phyloP scores from a whole-genome alignment of 1,140 invertebrate species.

The Calliopsis andreniformis region DNA sequence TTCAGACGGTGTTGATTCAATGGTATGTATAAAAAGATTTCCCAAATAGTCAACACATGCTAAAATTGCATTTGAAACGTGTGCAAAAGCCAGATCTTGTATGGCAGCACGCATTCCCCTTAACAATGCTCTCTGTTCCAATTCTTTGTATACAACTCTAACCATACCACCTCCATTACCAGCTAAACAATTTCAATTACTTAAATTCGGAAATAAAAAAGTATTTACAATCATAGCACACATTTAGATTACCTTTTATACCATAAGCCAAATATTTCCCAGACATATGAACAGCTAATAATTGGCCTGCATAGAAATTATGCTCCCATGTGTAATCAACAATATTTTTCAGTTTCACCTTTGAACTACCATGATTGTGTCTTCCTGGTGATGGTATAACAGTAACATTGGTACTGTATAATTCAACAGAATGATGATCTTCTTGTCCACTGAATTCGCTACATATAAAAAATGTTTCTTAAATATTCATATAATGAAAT shows the following conservation, averaged over 20 bases:
- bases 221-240: background rate
- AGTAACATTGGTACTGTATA: slow-evolving; percentile 87
- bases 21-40: slow-evolving; percentile 90
- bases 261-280: slow-evolving; percentile 94
- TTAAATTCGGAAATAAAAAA: background rate
- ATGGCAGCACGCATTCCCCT: slow-evolving; percentile 93
- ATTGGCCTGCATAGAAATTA: slow-evolving; percentile 90
- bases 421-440: slow-evolving; percentile 85
- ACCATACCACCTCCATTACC: slow-evolving; percentile 89
- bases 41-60: slow-evolving; percentile 93
- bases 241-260: slow-evolving; percentile 87
- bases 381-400: slow-evolving; percentile 86
- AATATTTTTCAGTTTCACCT: slow-evolving; percentile 94
- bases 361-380: slow-evolving; percentile 90
- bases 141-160: slow-evolving; percentile 89
- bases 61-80: slow-evolving; percentile 89
- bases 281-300: slow-evolving; percentile 93
- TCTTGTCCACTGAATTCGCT: slow-evolving; percentile 88
- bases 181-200: slow-evolving; percentile 73
- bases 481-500: slow-evolving; percentile 4
- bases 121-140: slow-evolving; percentile 89
- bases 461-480: slow-evolving; percentile 56
- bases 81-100: slow-evolving; percentile 94
- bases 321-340: slow-evolving; percentile 97
- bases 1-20: slow-evolving; percentile 84